Evolutionary conservation across 1,140 invertebrate genomes (phyloP).

Genomic region (Thaumatotibia leucotreta): DNA sequence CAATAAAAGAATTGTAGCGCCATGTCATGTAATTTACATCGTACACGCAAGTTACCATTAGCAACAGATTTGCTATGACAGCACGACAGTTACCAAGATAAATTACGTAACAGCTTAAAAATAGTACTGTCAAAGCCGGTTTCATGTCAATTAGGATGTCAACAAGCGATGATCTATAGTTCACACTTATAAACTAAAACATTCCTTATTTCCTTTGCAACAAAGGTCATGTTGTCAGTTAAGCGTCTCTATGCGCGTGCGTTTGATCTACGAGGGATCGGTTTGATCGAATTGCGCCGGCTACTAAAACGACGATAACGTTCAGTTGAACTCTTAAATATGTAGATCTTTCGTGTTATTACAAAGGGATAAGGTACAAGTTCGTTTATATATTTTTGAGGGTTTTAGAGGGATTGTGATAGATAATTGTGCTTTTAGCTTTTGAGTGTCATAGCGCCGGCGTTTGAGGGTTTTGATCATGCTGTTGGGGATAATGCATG

Average conservation of each 20-base stretch:
- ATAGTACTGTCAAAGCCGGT: slow-evolving; percentile 15
- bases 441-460: too few species aligned
- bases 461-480: too few species aligned
- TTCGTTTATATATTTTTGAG: neutral
- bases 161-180: slow-evolving; percentile 24
- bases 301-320: neutral
- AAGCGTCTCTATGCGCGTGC: neutral
- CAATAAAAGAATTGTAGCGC: neutral
- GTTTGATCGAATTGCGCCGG: neutral
- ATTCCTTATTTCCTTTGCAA: neutral
- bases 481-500: too few species aligned
- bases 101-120: neutral
- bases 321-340: neutral
- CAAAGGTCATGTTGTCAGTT: neutral
- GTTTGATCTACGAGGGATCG: slow-evolving; percentile 1
- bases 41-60: neutral
- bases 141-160: slow-evolving; percentile 18
- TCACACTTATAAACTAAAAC: neutral
- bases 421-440: too few species aligned
- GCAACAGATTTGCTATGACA: neutral
- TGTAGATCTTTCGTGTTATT: neutral
- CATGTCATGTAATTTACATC: neutral
- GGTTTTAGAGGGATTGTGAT: too few species aligned
- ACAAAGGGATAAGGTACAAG: neutral
- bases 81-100: neutral